A percentile compares a stretch with the other conserved stretches of the same genome.
Conservation (phyloP, 2,797 vertebrate species). For the Enteromius mattozi region DNA sequence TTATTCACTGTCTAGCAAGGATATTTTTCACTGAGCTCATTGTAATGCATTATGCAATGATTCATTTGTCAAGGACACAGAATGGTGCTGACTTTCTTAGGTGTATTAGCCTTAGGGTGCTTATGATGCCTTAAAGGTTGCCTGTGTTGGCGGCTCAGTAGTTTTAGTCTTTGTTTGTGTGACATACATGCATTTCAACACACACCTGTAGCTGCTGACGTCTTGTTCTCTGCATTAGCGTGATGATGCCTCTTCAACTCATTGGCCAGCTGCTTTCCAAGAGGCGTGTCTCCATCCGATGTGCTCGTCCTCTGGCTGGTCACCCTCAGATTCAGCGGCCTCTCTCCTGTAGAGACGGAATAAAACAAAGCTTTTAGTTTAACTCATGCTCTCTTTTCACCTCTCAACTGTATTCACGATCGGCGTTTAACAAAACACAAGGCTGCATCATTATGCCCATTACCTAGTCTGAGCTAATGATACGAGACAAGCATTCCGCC, state of each 20-base stretch:
- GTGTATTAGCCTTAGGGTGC: not conserved
- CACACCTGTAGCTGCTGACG: constrained; percentile 63
- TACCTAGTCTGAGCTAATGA: constrained; percentile 1
- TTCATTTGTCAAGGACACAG: not conserved
- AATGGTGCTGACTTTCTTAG: not conserved
- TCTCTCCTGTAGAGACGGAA: constrained; percentile 80
- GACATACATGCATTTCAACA: constrained; percentile 41
- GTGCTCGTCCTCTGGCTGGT: constrained; percentile 75
- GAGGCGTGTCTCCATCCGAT: constrained; percentile 84
- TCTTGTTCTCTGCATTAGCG: constrained; percentile 77
- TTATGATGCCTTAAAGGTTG: not conserved
- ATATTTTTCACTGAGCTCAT: not conserved
- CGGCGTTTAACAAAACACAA: constrained; percentile 6
- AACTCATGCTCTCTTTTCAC: constrained; percentile 30
- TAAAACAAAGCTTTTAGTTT: not conserved
- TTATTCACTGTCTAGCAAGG: not conserved
- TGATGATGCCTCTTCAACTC: constrained; percentile 90
- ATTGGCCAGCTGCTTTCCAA: constrained; percentile 88
- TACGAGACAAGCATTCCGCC: constrained; percentile 47
- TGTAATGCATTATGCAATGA: not conserved
- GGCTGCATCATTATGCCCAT: constrained; percentile 20
- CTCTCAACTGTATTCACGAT: constrained; percentile 9
- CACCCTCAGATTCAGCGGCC: constrained; percentile 91
- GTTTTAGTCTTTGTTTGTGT: not conserved
- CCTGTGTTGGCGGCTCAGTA: not conserved